These are phyloP conservation scores for Cryptophagus acutangulus DNA, from an alignment of 2,888 invertebrate species.

Conservation along the genomic window DNA sequence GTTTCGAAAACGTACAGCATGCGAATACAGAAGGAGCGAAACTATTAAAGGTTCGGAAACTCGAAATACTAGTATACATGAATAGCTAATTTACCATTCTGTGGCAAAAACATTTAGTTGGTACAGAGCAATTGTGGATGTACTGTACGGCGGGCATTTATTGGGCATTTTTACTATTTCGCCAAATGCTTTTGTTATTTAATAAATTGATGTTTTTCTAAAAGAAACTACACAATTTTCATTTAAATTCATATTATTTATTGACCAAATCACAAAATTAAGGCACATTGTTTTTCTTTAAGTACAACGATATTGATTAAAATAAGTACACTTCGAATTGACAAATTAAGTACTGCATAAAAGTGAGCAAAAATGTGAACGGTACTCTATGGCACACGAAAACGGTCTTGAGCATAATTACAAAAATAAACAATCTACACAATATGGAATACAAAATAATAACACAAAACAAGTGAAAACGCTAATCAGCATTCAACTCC, in stretches of 20 bases:
- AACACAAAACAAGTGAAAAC: too few species aligned
- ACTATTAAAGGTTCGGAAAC: too few species aligned
- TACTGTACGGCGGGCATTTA: conserved; percentile 8
- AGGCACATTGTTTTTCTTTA: conserved; percentile 26
- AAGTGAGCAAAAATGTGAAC: conserved; percentile 2
- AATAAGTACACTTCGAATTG: conserved; percentile 16
- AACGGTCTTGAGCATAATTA: neutral
- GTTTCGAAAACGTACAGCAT: conserved; percentile 84
- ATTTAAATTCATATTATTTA: conserved; percentile 3
- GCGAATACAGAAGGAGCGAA: conserved; percentile 76
- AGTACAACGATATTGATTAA: conserved; percentile 8
- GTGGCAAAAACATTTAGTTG: too few species aligned
- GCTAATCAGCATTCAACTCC: too few species aligned
- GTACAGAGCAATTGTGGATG: conserved; percentile 34
- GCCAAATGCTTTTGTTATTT: conserved; percentile 12
- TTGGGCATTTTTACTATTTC: conserved; percentile 23
- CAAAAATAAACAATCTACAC: neutral
- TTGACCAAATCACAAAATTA: conserved; percentile 29
- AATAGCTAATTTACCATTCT: too few species aligned
- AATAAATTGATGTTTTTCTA: neutral
- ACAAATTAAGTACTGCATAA: conserved; percentile 18
- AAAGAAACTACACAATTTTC: neutral
- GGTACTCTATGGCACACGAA: conserved; percentile 6
- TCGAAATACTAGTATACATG: too few species aligned
- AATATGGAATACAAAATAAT: neutral